Evolutionary conservation across 2,888 invertebrate species (phyloP).

Genomic region (Cyrtodaria siliqua): DNA sequence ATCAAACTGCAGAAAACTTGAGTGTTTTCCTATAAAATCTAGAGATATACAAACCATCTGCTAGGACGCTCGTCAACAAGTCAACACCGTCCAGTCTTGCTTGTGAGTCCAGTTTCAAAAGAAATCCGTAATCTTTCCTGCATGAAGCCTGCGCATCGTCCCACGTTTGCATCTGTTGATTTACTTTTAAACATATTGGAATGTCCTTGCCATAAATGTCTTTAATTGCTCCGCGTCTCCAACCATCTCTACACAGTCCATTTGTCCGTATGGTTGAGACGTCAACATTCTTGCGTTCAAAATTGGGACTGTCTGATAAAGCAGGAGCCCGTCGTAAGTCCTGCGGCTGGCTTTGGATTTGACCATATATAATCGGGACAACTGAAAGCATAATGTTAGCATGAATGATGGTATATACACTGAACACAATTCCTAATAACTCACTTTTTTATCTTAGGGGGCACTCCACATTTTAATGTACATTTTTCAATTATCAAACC

Average conservation of each 20-base stretch:
- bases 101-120: slow-evolving; percentile 68
- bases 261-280: slow-evolving; percentile 9
- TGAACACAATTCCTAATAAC: no score
- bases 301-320: neutral
- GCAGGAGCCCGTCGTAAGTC: neutral
- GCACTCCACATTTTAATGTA: no score
- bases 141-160: slow-evolving; percentile 64
- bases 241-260: slow-evolving; percentile 68
- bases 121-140: slow-evolving; percentile 65
- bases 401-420: no score
- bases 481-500: no score
- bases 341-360: neutral
- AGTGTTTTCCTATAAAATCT: no score
- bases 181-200: slow-evolving; percentile 67
- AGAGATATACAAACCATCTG: slow-evolving; percentile 39
- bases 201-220: slow-evolving; percentile 54
- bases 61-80: slow-evolving; percentile 44
- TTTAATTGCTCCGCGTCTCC: slow-evolving; percentile 56
- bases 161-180: slow-evolving; percentile 65
- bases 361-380: slow-evolving; percentile 1
- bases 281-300: neutral
- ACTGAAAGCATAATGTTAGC: slow-evolving; percentile 10
- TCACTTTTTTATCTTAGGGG: no score
- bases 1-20: no score
- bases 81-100: slow-evolving; percentile 34